Base-by-base conservation (phyloP, 2,113 vertebrate genomes). In the Micromys minutus region DNA sequence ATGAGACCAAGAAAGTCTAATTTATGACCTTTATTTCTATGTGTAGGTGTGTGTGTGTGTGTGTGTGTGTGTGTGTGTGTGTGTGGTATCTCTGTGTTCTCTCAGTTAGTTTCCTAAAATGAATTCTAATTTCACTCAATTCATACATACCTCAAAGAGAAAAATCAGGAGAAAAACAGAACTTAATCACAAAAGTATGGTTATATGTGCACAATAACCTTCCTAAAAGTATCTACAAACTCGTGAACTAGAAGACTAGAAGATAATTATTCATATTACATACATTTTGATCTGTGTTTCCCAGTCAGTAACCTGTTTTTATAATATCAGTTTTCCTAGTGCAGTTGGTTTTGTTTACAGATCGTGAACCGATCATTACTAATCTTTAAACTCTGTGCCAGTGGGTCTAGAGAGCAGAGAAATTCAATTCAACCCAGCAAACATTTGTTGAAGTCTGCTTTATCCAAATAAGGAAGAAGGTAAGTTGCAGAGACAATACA, bases 391-490 rank as follows among this genome's bases (percentile, higher is more conserved):
- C 86, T 87, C 57, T 75, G 55, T 94, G 93, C 91, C 39, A 91
- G 59, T 84, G 65, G 63, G 75, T 85, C 80, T 63, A 87, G 17
- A 93, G 88, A 86, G 87, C 79, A 96, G 57, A 92, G 69, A 96
- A 96, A 97, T 95, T 96, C 76, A 94, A 90, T 95, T 97, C 72
- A 94, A 63, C 94, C 75, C 52, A 95, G 61, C 52, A 96, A 97
- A 93, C 79, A 95, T 91, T 96, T 90, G 24, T 91, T 96, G 91
- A 95, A 36, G 34, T 92, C 50, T 94, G 57, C 69, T 87, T 95
- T 91, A 65, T 85, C 86, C 57, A 96, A 96, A 96, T 95, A 95
- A 96, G 74, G 72, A 89, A 94, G 42, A 96, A 93, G 47, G 7
- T 91, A 87, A 47, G 36, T 91, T 11, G 9, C 72, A 75, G 15